These are phyloP conservation scores for Leptopilina syphax DNA, from an alignment of 2,888 invertebrate species.

Conservation along the genomic window DNA sequence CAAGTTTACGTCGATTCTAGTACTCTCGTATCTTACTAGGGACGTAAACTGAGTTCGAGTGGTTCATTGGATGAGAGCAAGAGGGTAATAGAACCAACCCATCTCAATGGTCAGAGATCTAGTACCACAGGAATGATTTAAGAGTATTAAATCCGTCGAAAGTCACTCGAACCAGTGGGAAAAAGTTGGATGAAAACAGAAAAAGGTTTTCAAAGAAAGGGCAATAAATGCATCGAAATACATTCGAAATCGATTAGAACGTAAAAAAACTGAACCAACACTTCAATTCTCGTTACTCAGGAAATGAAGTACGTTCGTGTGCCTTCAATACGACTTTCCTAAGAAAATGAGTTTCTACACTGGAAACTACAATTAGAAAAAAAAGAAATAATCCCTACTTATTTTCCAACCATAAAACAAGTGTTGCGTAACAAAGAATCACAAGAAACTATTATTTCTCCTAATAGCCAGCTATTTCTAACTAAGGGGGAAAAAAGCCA, in stretches of 20 bases:
- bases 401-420: neutral
- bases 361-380: neutral
- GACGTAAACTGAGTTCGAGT: constrained; percentile 31
- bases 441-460: neutral
- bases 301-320: constrained; percentile 4
- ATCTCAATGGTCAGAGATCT: neutral
- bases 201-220: neutral
- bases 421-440: neutral
- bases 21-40: neutral
- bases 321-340: neutral
- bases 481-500: neutral
- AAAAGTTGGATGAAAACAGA: neutral
- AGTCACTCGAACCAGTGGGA: neutral
- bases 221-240: neutral
- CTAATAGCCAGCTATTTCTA: neutral
- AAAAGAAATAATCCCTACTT: neutral
- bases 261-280: neutral
- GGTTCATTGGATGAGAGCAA: constrained; percentile 17
- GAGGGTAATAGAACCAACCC: neutral
- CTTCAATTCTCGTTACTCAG: neutral
- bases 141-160: constrained; percentile 29
- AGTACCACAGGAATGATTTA: constrained; percentile 50
- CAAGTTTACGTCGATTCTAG: constrained; percentile 33
- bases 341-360: neutral
- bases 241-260: neutral